Percentiles rank a stretch among this genome's conserved stretches.
phyloP scores from a whole-genome alignment of 2,113 vertebrate genomes.

The Gulo gulo region DNA sequence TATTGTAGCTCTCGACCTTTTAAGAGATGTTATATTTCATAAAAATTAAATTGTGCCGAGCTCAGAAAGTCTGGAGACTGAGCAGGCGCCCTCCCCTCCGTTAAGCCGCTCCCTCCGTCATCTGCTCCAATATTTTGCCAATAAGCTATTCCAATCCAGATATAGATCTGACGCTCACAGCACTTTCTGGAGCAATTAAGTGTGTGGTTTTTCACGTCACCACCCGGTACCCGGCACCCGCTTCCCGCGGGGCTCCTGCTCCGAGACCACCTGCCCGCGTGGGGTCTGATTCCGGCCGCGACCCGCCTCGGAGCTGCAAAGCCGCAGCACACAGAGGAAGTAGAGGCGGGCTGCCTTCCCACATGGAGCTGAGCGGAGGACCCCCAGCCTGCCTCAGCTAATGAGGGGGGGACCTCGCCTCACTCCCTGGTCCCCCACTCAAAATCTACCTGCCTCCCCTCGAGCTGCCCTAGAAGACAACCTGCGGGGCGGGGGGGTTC shows the following conservation, averaged over 20 bases:
- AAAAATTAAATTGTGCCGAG: conserved; percentile 55
- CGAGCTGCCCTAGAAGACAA: background rate
- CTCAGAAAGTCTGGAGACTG: conserved; percentile 22
- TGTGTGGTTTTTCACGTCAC: conserved; percentile 55
- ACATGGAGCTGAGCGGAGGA: background rate
- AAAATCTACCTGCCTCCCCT: background rate
- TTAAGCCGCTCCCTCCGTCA: conserved; percentile 49
- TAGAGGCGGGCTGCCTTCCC: background rate
- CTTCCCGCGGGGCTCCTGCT: background rate
- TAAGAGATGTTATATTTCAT: conserved; percentile 57
- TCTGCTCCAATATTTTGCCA: conserved; percentile 73
- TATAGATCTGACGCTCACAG: conserved; percentile 68
- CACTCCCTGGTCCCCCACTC: background rate
- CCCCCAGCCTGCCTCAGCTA: background rate
- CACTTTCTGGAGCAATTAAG: conserved; percentile 72
- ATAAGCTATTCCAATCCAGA: conserved; percentile 68
- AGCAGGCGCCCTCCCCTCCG: background rate
- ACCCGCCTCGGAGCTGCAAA: background rate
- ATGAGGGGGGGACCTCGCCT: background rate
- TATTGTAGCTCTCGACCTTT: conserved; percentile 46
- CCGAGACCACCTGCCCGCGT: conserved; percentile 49
- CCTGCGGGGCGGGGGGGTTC: background rate
- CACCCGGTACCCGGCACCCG: background rate
- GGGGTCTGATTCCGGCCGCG: background rate
- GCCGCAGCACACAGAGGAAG: background rate